A percentile compares a stretch with the other conserved stretches of the same genome.
phyloP scores from a whole-genome alignment of 1,140 invertebrate genomes.

The Penaeus japonicus region DNA sequence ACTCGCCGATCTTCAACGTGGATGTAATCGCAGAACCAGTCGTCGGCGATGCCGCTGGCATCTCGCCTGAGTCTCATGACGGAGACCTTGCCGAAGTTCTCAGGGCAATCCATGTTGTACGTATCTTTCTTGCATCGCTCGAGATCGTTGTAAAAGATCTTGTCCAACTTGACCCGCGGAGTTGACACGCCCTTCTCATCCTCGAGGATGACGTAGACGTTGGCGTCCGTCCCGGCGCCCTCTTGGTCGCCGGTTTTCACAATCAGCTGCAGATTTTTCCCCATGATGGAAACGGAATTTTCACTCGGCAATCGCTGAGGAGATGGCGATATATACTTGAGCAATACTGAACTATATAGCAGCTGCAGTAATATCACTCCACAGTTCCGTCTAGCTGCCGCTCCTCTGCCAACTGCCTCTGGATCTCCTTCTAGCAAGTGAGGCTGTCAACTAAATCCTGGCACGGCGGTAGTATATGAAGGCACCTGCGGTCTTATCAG shows the following conservation, averaged over 20 bases:
- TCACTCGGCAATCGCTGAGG: neutral
- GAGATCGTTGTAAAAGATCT: conserved; percentile 64
- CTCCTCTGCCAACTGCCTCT: too few species aligned
- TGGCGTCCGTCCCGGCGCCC: conserved; percentile 65
- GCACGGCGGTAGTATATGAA: too few species aligned
- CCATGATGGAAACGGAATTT: neutral
- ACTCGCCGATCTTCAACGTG: conserved; percentile 52
- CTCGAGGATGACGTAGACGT: conserved; percentile 63
- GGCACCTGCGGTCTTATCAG: too few species aligned
- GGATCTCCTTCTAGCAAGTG: too few species aligned
- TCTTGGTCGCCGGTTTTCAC: conserved; percentile 65
- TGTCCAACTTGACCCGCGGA: conserved; percentile 62
- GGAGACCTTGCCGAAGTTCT: conserved; percentile 38
- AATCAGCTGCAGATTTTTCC: conserved; percentile 27
- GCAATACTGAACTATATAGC: neutral
- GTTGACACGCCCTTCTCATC: conserved; percentile 62
- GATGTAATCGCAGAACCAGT: conserved; percentile 60
- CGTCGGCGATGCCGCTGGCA: conserved; percentile 58
- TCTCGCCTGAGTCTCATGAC: conserved; percentile 38
- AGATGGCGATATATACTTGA: neutral
- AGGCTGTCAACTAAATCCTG: too few species aligned
- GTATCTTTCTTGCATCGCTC: conserved; percentile 63
- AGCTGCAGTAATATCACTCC: too few species aligned
- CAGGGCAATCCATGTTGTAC: conserved; percentile 60
- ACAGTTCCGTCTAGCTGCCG: too few species aligned